Evolutionary conservation across 2,888 invertebrate species (phyloP).

Genomic region (Halictus quadricinctus): DNA sequence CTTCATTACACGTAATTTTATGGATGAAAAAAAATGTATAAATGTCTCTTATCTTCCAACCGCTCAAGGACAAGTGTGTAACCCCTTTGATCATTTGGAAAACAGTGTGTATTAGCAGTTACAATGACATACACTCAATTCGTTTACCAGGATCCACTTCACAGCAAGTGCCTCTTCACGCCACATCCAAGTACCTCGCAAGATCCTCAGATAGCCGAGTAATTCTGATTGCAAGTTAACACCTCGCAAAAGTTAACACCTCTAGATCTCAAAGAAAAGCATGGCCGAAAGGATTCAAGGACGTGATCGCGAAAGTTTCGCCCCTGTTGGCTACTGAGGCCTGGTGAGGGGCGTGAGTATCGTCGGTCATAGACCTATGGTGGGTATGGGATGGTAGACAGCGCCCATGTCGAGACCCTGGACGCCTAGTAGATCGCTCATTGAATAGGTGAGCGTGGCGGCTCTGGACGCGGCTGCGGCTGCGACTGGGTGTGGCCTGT

Average conservation of each 20-base stretch:
- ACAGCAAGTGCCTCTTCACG: too few relatives aligned
- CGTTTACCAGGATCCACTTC: neutral
- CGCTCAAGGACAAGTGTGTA: neutral
- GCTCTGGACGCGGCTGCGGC: constrained; percentile 80
- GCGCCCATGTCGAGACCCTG: constrained; percentile 88
- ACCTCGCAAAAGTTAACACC: neutral
- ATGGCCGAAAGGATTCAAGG: neutral
- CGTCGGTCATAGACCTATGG: constrained; percentile 88
- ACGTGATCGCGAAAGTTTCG: neutral
- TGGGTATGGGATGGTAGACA: constrained; percentile 88
- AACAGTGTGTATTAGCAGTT: neutral
- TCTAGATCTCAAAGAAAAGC: neutral
- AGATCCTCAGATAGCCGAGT: neutral
- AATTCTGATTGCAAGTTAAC: neutral
- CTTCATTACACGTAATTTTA: neutral
- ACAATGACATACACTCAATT: neutral
- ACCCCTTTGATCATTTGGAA: neutral
- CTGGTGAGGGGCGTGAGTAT: constrained; percentile 79
- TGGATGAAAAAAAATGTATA: too few relatives aligned
- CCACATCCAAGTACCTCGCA: neutral
- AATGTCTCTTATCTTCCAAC: neutral
- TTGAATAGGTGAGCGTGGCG: constrained; percentile 86
- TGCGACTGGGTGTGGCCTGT: constrained; percentile 83
- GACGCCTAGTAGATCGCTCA: constrained; percentile 89
- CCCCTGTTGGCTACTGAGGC: constrained; percentile 73